Evolutionary conservation across 2,888 invertebrate species (phyloP).

Genomic region (Caradrina kadenii): DNA sequence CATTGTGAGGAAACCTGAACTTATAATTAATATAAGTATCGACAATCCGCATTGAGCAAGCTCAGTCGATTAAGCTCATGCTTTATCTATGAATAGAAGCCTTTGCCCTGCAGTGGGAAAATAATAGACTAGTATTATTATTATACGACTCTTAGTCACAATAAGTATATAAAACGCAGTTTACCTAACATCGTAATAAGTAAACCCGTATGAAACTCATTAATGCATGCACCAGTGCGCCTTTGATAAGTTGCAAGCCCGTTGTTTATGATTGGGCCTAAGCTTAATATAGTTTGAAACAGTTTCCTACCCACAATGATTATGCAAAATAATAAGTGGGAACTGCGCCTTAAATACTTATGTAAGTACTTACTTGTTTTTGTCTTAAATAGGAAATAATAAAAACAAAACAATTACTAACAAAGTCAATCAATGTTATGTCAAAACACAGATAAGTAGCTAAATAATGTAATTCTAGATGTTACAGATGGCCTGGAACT

Average conservation of each 20-base stretch:
- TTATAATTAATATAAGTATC: too few species aligned
- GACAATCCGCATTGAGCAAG: too few species aligned
- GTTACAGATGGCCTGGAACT: slow-evolving; percentile 21
- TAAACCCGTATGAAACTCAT: slow-evolving; percentile 38
- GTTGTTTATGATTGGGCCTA: slow-evolving; percentile 40
- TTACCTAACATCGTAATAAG: slow-evolving; percentile 17
- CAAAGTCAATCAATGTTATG: neutral
- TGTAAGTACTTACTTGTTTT: neutral
- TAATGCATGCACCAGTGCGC: slow-evolving; percentile 41
- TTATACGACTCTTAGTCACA: too few species aligned
- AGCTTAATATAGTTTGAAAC: slow-evolving; percentile 30
- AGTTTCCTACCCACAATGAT: neutral
- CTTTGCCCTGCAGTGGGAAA: too few species aligned
- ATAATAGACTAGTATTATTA: too few species aligned
- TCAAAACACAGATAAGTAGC: slow-evolving; percentile 8
- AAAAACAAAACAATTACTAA: neutral
- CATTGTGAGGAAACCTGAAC: too few species aligned
- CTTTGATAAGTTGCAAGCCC: slow-evolving; percentile 40
- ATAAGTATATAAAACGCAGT: neutral
- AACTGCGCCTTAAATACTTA: slow-evolving; percentile 2
- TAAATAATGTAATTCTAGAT: slow-evolving; percentile 22
- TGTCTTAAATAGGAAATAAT: slow-evolving; percentile 10
- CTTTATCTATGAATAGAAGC: too few species aligned
- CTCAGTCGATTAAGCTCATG: too few species aligned
- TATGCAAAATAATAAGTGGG: slow-evolving; percentile 6